Evolutionary conservation across 53 echinoderm and acorn worm genomes (phyloP).

Genomic region (Astropecten irregularis): DNA sequence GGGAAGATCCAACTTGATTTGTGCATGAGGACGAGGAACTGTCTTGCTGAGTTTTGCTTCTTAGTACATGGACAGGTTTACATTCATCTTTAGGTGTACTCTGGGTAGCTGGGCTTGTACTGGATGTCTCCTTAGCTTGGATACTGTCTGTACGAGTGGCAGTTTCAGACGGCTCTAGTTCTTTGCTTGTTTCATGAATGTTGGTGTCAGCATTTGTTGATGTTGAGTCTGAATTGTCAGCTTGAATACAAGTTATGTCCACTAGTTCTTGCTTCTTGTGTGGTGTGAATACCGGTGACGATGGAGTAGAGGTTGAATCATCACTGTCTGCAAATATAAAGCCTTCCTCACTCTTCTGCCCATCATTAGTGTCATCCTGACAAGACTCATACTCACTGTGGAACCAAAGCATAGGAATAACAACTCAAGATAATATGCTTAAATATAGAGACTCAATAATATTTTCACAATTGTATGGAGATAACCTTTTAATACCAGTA

Average conservation of each 20-base stretch:
- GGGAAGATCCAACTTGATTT: no score
- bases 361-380: slow-evolving; percentile 1
- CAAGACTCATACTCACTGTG: slow-evolving; percentile 6
- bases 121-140: background rate
- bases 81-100: background rate
- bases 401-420: background rate
- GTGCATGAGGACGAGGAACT: background rate
- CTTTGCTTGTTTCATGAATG: background rate
- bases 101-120: background rate
- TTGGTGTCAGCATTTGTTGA: background rate
- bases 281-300: slow-evolving; percentile 10
- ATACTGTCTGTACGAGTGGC: no score
- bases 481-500: background rate
- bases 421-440: no score
- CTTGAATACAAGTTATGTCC: background rate
- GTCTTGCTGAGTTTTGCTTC: background rate
- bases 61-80: background rate
- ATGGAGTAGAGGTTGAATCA: slow-evolving; percentile 14
- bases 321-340: slow-evolving; percentile 29
- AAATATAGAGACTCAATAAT: background rate
- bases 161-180: no score
- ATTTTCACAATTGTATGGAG: background rate
- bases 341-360: slow-evolving; percentile 15
- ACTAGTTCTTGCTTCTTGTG: background rate
- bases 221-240: background rate